Conservation (phyloP, 2,113 vertebrate species). For the Pavo muticus region DNA sequence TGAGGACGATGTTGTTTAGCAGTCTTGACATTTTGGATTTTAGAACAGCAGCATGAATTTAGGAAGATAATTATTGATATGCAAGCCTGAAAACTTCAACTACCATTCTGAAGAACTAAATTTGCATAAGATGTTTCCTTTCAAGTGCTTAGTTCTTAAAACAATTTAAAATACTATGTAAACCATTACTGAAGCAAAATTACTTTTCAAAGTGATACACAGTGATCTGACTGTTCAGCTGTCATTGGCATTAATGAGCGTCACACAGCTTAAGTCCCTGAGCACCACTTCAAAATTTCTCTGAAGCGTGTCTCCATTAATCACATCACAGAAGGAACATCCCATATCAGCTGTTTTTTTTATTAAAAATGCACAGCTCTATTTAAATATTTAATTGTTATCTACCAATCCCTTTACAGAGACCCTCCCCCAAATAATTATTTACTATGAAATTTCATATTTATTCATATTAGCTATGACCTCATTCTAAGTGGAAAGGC, state of each 20-base stretch:
- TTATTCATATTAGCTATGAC: background rate
- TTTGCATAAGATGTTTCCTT: background rate
- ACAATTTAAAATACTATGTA: background rate
- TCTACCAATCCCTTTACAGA: background rate
- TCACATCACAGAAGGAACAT: background rate
- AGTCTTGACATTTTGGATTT: background rate
- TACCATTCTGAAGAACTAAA: accelerated
- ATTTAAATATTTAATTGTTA: conserved; percentile 8
- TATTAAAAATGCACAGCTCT: background rate
- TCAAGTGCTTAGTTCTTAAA: conserved; percentile 5
- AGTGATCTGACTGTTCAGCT: background rate
- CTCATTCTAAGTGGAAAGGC: background rate
- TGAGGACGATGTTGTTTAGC: background rate
- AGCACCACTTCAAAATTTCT: background rate
- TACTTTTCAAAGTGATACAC: background rate
- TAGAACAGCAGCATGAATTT: background rate
- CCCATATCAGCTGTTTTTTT: background rate
- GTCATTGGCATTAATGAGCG: background rate
- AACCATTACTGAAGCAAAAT: background rate
- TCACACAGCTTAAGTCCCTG: background rate
- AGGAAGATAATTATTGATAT: background rate
- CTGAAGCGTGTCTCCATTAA: background rate
- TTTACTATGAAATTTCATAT: background rate
- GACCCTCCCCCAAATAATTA: background rate
- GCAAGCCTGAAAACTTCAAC: background rate